phyloP scores from a whole-genome alignment of 2,113 vertebrate genomes.

The Pelvicachromis taeniatus region DNA sequence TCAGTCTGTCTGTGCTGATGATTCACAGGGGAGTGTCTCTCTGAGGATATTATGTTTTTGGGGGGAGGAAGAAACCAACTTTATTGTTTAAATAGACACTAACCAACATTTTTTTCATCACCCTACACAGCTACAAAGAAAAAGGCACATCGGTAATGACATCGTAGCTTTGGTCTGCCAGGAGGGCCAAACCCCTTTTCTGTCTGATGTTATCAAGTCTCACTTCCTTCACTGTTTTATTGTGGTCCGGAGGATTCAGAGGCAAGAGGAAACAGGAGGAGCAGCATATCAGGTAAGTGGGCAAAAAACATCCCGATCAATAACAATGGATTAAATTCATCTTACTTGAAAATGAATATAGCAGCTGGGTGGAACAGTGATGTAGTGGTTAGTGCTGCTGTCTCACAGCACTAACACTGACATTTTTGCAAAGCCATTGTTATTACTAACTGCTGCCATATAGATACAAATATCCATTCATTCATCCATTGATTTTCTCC shows the following conservation, averaged over 20 bases:
- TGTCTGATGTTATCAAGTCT: constrained; percentile 85
- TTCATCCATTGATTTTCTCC: neutral
- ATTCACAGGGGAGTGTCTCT: neutral
- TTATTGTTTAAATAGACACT: neutral
- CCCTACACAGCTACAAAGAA: constrained; percentile 81
- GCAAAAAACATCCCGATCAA: neutral
- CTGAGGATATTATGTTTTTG: neutral
- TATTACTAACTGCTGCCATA: neutral
- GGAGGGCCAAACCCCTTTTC: constrained; percentile 82
- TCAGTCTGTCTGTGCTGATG: neutral
- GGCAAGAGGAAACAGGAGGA: constrained; percentile 38
- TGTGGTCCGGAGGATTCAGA: constrained; percentile 76
- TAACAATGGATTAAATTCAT: neutral
- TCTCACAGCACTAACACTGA: neutral
- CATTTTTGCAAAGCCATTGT: neutral
- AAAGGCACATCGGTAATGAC: constrained; percentile 91
- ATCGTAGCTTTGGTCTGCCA: constrained; percentile 88
- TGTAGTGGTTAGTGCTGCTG: neutral
- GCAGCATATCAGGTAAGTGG: constrained; percentile 60
- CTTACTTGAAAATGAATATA: neutral
- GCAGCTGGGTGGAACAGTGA: neutral
- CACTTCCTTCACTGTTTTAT: constrained; percentile 89
- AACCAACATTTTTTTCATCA: neutral
- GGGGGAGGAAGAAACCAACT: neutral
- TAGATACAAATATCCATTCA: neutral